These are phyloP conservation scores for Pao palembangensis DNA, from an alignment of 2,113 vertebrate genomes.

Conservation along the genomic window DNA sequence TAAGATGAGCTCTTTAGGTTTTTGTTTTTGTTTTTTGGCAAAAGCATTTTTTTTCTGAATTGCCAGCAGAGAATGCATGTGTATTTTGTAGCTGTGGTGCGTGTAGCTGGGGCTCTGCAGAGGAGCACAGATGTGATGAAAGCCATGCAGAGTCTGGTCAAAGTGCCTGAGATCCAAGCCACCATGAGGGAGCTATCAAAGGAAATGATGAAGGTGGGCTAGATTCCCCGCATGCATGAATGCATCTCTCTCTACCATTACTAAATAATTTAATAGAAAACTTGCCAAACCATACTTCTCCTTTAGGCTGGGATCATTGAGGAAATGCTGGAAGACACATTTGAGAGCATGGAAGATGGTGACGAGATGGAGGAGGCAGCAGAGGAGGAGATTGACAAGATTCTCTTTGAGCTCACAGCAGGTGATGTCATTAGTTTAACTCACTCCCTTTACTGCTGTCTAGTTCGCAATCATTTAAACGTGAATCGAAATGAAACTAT, in stretches of 20 bases:
- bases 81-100: constrained; percentile 78
- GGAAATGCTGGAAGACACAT: constrained; percentile 96
- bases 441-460: no score
- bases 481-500: no score
- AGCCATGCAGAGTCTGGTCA: constrained; percentile 93
- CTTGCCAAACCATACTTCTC: neutral
- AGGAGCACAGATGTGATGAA: constrained; percentile 99
- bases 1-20: neutral
- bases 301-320: constrained; percentile 95
- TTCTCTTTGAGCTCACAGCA: constrained; percentile 97
- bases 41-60: neutral
- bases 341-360: constrained; percentile 94
- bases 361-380: constrained; percentile 98
- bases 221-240: neutral
- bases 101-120: constrained; percentile 89
- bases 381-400: constrained; percentile 92
- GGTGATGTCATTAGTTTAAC: constrained; percentile 68
- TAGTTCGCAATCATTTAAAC: no score
- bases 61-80: neutral
- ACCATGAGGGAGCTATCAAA: constrained; percentile 96
- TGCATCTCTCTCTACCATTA: neutral
- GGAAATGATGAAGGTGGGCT: constrained; percentile 95
- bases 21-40: neutral
- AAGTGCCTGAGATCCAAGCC: constrained; percentile 95
- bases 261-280: neutral